Conservation (phyloP, 2,113 vertebrate genomes). For the Illadopsis cleaveri region DNA sequence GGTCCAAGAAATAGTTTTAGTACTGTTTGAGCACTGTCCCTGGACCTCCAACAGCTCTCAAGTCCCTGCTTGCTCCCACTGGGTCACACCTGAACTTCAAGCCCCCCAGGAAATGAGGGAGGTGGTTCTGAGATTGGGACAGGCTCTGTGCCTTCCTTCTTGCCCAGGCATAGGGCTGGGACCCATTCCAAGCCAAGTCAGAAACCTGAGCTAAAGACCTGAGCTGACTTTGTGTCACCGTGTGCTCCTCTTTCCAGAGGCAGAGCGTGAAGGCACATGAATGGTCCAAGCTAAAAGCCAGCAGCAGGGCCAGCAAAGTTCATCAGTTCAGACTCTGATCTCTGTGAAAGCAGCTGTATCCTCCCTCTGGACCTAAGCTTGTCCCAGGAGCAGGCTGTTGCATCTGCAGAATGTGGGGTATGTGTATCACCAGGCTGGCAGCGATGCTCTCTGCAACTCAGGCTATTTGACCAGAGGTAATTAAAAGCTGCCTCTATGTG, state of each 20-base stretch:
- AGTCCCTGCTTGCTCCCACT: not conserved
- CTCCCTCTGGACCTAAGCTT: not conserved
- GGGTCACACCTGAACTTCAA: not conserved
- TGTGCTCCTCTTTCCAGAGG: not conserved
- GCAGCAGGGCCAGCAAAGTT: not conserved
- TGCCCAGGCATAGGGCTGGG: fast-evolving
- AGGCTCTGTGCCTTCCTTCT: not conserved
- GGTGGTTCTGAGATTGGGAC: not conserved
- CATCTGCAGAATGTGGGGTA: not conserved
- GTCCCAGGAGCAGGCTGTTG: fast-evolving
- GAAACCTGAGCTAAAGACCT: not conserved
- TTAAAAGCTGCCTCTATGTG: not conserved
- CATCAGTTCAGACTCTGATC: not conserved
- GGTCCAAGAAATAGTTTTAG: not conserved
- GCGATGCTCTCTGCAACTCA: not conserved
- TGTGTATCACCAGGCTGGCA: fast-evolving
- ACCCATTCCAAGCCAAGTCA: not conserved
- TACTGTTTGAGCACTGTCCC: not conserved
- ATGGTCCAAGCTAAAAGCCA: not conserved
- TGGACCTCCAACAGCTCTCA: fast-evolving
- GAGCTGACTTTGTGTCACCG: fast-evolving
- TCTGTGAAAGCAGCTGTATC: not conserved
- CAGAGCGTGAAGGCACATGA: fast-evolving
- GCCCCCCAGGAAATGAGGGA: fast-evolving
- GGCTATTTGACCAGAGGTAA: not conserved